These are phyloP conservation scores for Drosophila kanapiae DNA, from an alignment of 1,140 invertebrate genomes.

Conservation along the genomic window DNA sequence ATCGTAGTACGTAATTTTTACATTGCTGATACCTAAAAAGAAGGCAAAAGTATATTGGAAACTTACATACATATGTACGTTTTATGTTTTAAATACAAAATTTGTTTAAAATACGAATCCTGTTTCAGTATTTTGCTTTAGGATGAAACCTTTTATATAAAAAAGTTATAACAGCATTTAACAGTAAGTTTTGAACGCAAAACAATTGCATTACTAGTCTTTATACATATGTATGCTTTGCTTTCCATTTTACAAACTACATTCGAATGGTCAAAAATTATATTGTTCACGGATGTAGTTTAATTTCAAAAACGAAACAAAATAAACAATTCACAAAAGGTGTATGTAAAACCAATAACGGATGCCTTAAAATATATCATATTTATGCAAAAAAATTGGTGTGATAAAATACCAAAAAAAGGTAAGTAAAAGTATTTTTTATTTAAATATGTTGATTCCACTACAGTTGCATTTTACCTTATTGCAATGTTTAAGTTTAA, in stretches of 20 bases:
- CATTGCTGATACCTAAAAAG: constrained; percentile 63
- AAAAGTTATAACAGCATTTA: not conserved
- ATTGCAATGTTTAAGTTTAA: no score
- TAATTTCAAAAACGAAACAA: constrained; percentile 21
- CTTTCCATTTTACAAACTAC: not conserved
- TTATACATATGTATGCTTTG: not conserved
- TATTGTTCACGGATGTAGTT: not conserved
- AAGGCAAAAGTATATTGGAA: not conserved
- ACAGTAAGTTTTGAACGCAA: not conserved
- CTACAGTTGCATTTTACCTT: not conserved
- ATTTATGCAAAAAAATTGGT: not conserved
- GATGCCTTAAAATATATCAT: constrained; percentile 10
- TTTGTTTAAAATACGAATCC: not conserved
- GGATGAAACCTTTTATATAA: not conserved
- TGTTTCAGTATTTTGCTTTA: not conserved
- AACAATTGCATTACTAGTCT: constrained; percentile 76
- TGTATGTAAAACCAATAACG: constrained; percentile 8
- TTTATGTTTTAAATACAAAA: not conserved
- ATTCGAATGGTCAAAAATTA: not conserved
- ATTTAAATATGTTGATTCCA: constrained; percentile 1
- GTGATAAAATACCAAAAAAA: constrained; percentile 1
- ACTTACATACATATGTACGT: not conserved
- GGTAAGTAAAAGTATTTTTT: not conserved
- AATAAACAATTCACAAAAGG: constrained; percentile 17
- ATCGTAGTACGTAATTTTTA: constrained; percentile 85